phyloP scores from a whole-genome alignment of 2,797 vertebrate species.

The Melanogrammus aeglefinus region DNA sequence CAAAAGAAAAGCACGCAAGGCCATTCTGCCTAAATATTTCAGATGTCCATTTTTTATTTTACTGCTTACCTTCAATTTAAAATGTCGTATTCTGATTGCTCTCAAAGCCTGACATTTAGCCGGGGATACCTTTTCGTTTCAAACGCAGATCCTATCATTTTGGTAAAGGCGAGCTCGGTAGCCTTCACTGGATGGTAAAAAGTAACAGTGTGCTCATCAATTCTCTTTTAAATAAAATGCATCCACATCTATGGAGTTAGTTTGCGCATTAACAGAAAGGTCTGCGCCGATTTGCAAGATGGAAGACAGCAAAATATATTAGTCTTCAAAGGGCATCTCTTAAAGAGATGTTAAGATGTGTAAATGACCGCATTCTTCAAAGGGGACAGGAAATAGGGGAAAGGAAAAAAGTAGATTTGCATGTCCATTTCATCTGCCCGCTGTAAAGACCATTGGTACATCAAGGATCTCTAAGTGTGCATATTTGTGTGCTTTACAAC shows the following conservation, averaged over 20 bases:
- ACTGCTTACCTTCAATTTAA: background rate
- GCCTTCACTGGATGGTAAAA: background rate
- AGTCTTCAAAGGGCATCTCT: slow-evolving; percentile 65
- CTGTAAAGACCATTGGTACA: background rate
- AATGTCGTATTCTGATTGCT: background rate
- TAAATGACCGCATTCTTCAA: slow-evolving; percentile 57
- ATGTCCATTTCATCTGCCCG: slow-evolving; percentile 25
- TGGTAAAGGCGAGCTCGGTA: background rate
- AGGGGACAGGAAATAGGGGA: slow-evolving; percentile 23
- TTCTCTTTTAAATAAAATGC: background rate
- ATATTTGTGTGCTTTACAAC: background rate
- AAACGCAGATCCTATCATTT: background rate
- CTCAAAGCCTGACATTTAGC: background rate
- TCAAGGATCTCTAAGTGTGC: background rate
- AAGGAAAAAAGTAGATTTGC: slow-evolving; percentile 25
- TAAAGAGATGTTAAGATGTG: slow-evolving; percentile 53
- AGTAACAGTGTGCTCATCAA: background rate
- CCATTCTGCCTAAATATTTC: background rate
- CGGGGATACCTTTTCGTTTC: background rate
- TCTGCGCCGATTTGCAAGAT: slow-evolving; percentile 46
- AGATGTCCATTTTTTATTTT: background rate
- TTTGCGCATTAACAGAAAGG: slow-evolving; percentile 27
- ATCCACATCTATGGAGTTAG: background rate
- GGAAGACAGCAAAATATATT: slow-evolving; percentile 58
- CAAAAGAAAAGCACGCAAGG: background rate